Conservation (phyloP, 2,888 invertebrate species). For the Spicauda simplicius region DNA sequence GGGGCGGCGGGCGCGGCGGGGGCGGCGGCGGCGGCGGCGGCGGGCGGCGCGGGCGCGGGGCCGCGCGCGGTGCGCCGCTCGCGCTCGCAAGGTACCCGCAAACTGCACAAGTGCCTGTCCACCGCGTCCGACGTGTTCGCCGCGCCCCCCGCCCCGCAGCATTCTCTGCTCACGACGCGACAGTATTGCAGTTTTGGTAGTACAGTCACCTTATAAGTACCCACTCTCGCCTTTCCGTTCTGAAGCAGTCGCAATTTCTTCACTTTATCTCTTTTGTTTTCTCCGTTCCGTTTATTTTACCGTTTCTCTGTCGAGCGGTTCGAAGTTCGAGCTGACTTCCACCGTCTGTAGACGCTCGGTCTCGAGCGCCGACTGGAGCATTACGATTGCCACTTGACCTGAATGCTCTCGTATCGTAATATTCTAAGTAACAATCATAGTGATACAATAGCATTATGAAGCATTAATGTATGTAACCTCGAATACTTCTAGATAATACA, state of each 20-base stretch:
- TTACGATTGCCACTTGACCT: background rate
- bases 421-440: background rate
- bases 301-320: constrained; percentile 45
- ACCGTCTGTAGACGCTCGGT: background rate
- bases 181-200: constrained; percentile 98
- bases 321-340: constrained; percentile 31
- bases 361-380: background rate
- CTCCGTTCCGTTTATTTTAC: constrained; percentile 54
- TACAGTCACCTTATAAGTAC: constrained; percentile 88
- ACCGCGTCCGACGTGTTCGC: constrained; percentile 93
- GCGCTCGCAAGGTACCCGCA: constrained; percentile 97
- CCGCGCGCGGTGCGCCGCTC: constrained; percentile 69
- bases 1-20: no score
- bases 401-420: background rate
- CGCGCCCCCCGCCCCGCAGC: constrained; percentile 86
- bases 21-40: no score
- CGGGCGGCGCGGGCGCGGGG: constrained; percentile 61
- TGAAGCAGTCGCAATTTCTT: constrained; percentile 82
- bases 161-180: constrained; percentile 92
- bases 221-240: constrained; percentile 69
- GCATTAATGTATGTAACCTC: constrained; percentile 26
- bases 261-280: constrained; percentile 45
- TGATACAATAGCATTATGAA: constrained; percentile 17
- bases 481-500: constrained; percentile 18
- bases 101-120: constrained; percentile 96